These are phyloP conservation scores for Collichthys lucidus DNA, from an alignment of 2,113 vertebrate genomes.

Conservation along the genomic window DNA sequence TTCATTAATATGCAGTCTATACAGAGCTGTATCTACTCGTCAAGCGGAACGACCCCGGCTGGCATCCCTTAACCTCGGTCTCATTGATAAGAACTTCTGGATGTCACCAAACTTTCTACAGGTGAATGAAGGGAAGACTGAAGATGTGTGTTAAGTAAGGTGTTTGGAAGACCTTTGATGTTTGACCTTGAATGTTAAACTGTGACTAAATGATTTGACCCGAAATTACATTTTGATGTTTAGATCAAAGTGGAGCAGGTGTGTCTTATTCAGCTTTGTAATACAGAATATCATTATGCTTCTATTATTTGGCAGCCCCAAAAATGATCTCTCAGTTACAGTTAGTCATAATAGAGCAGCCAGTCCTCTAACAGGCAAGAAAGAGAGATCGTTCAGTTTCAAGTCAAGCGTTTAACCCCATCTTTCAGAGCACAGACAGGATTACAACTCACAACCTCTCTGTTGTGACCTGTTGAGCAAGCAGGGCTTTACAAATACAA, in stretches of 20 bases:
- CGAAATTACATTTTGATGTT: background rate
- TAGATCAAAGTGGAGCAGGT: background rate
- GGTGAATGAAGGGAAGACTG: background rate
- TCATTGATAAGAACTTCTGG: conserved; percentile 20
- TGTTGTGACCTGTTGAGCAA: background rate
- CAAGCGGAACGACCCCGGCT: conserved; percentile 43
- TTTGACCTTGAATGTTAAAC: conserved; percentile 16
- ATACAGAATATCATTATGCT: background rate
- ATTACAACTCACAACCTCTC: background rate
- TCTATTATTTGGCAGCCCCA: background rate
- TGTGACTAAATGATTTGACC: background rate
- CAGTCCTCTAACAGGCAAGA: background rate
- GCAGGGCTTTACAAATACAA: background rate
- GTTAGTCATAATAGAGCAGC: background rate
- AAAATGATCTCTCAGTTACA: background rate
- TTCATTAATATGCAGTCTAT: conserved; percentile 54
- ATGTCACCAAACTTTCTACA: conserved; percentile 27
- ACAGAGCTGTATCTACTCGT: conserved; percentile 16
- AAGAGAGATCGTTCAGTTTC: background rate
- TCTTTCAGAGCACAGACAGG: background rate
- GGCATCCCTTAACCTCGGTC: background rate
- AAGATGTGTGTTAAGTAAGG: background rate
- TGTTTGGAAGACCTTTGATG: background rate
- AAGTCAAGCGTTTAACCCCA: background rate
- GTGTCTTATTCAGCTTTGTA: background rate